These are phyloP conservation scores for Adela reaumurella DNA, from an alignment of 2,888 invertebrate genomes.

Conservation along the genomic window DNA sequence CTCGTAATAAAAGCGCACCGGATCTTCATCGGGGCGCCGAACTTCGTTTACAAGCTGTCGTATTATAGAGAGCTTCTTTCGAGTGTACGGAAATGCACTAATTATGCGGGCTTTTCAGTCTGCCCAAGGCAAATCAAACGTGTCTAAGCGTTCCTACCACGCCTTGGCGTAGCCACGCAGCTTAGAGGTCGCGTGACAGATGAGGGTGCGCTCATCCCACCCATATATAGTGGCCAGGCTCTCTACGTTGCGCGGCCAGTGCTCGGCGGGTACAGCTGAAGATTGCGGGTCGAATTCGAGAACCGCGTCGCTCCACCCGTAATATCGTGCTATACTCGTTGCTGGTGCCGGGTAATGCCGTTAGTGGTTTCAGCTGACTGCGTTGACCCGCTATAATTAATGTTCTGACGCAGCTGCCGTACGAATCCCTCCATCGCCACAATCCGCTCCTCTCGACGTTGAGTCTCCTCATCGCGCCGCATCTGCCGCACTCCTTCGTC, in stretches of 20 bases:
- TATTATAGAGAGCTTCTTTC: constrained; percentile 8
- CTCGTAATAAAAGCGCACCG: constrained; percentile 9
- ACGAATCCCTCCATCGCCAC: too few relatives aligned
- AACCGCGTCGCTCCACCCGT: neutral
- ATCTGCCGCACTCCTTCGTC: too few relatives aligned
- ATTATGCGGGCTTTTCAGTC: constrained; percentile 8
- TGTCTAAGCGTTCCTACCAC: constrained; percentile 12
- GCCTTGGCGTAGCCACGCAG: constrained; percentile 11
- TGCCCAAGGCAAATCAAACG: constrained; percentile 9
- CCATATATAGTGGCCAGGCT: constrained; percentile 10
- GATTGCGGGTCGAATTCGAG: constrained; percentile 6
- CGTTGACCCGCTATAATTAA: too few relatives aligned
- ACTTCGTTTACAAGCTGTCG: constrained; percentile 8
- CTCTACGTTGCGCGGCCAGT: constrained; percentile 13
- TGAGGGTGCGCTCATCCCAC: constrained; percentile 13
- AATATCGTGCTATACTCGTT: neutral
- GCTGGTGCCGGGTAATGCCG: too few relatives aligned
- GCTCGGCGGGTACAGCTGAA: constrained; percentile 9
- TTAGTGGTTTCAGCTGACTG: too few relatives aligned
- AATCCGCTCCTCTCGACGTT: too few relatives aligned
- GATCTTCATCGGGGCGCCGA: constrained; percentile 7
- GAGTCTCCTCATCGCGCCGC: too few relatives aligned
- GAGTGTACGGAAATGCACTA: constrained; percentile 10
- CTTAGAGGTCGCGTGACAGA: constrained; percentile 13
- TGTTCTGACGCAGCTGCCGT: too few relatives aligned